Conservation (phyloP, 2,113 vertebrate genomes). For the Phodopus roborovskii region DNA sequence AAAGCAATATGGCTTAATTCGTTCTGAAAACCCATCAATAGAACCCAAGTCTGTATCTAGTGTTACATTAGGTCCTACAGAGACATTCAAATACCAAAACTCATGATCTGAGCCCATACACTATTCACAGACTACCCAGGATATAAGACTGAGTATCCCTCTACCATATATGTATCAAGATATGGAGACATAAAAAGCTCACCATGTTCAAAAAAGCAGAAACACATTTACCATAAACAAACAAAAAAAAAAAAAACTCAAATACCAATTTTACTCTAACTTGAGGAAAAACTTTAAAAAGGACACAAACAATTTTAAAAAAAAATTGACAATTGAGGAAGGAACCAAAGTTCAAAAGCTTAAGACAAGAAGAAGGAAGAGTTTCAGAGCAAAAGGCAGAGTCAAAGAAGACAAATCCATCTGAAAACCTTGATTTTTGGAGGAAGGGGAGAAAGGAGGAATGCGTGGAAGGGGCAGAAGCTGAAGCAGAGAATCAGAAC, state of each 20-base stretch:
- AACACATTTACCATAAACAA: slow-evolving; percentile 4
- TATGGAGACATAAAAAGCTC: background rate
- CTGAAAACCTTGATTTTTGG: background rate
- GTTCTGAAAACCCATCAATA: background rate
- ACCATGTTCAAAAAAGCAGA: background rate
- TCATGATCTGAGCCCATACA: background rate
- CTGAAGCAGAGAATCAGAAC: background rate
- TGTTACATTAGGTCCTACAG: accelerated
- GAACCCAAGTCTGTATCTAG: background rate
- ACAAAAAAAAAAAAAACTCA: background rate
- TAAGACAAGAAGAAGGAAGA: background rate
- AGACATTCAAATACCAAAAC: background rate
- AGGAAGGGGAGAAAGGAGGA: background rate
- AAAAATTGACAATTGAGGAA: background rate
- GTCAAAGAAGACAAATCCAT: background rate
- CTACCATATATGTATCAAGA: background rate
- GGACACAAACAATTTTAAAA: background rate
- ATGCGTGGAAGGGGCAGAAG: accelerated
- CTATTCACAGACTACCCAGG: background rate
- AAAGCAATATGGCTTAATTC: background rate
- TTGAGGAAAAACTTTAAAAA: background rate
- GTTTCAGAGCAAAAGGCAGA: background rate
- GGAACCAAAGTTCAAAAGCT: background rate
- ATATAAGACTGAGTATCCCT: background rate
- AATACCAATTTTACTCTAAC: background rate